phyloP scores from a whole-genome alignment of 2,797 vertebrate species.

The Propithecus perrieri region DNA sequence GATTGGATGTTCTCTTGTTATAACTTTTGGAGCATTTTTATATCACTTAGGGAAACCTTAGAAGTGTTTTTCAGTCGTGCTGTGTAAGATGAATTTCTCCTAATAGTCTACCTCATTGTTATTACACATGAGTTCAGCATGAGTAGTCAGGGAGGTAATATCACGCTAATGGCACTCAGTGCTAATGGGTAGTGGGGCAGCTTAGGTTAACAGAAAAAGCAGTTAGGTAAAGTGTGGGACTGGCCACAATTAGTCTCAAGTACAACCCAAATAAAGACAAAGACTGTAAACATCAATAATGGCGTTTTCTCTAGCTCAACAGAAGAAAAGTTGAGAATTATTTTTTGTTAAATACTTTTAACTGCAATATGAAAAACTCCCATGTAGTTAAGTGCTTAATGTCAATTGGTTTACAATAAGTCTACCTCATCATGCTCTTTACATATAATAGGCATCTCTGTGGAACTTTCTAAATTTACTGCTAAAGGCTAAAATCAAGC shows the following conservation, averaged over 20 bases:
- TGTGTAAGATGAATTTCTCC: constrained; percentile 76
- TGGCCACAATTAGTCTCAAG: constrained; percentile 48
- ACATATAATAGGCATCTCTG: neutral
- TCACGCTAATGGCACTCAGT: constrained; percentile 67
- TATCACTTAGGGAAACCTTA: constrained; percentile 64
- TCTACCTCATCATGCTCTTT: neutral
- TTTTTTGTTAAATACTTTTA: constrained; percentile 44
- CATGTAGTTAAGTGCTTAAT: neutral
- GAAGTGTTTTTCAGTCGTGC: constrained; percentile 41
- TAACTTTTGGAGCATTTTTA: constrained; percentile 71
- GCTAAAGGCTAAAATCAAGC: neutral
- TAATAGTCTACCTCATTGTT: constrained; percentile 74
- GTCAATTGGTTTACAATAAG: neutral
- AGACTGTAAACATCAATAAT: constrained; percentile 7
- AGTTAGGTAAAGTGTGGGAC: neutral
- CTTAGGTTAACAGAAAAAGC: constrained; percentile 52
- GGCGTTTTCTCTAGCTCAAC: neutral
- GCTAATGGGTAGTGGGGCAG: constrained; percentile 20
- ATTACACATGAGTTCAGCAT: constrained; percentile 70
- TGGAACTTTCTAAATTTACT: constrained; percentile 19
- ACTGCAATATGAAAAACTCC: neutral
- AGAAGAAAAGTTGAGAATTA: neutral
- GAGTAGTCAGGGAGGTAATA: constrained; percentile 71
- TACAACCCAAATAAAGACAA: constrained; percentile 42
- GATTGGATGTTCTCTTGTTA: constrained; percentile 73